Evolutionary conservation across 1,140 invertebrate species (phyloP).

Genomic region (Sitobion miscanthi): DNA sequence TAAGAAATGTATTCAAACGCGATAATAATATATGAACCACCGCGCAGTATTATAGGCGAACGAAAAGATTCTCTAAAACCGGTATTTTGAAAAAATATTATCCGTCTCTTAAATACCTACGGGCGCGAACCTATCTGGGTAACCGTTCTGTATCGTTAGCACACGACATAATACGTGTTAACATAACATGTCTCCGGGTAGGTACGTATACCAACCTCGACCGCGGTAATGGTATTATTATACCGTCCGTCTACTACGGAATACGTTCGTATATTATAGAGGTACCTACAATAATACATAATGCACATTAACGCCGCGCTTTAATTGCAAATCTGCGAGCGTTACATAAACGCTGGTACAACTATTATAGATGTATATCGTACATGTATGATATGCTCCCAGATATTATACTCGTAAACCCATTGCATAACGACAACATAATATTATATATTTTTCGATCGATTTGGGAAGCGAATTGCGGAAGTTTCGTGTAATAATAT

Average conservation of each 20-base stretch:
- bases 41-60: background rate
- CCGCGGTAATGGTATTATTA: no score
- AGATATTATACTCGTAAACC: background rate
- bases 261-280: no score
- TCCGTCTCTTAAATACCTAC: background rate
- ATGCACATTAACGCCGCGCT: background rate
- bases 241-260: no score
- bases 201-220: no score
- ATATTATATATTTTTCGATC: background rate
- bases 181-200: no score
- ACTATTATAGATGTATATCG: background rate
- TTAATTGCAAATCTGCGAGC: background rate
- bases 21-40: background rate
- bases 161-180: background rate
- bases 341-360: background rate
- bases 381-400: background rate
- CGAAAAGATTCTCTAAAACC: background rate
- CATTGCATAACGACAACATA: conserved; percentile 1
- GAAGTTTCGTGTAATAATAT: background rate
- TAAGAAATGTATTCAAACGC: background rate
- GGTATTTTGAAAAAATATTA: background rate
- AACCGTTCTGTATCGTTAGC: background rate
- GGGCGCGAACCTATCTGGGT: background rate
- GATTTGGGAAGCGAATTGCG: conserved; percentile 30
- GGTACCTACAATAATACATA: background rate